These are phyloP conservation scores for Hypomecis punctinalis DNA, from an alignment of 2,888 invertebrate species.

Conservation along the genomic window DNA sequence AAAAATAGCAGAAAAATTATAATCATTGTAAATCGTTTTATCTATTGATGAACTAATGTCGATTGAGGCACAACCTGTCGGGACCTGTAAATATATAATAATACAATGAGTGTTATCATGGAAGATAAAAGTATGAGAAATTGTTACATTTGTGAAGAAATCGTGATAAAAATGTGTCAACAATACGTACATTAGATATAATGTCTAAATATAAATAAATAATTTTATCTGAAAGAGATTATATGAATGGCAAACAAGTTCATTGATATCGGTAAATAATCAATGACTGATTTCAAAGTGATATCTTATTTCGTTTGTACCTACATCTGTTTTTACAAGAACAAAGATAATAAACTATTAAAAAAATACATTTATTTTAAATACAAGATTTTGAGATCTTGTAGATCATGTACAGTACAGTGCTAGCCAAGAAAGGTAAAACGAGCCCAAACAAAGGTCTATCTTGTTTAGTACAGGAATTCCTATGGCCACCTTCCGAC, in stretches of 20 bases:
- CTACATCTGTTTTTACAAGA: no score
- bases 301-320: no score
- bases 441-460: no score
- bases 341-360: no score
- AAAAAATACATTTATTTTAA: no score
- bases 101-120: background rate
- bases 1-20: conserved; percentile 41
- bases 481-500: no score
- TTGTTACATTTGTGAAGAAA: background rate
- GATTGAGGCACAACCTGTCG: background rate
- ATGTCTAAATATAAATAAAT: conserved; percentile 5
- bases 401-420: no score
- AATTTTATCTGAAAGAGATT: background rate
- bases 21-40: conserved; percentile 28
- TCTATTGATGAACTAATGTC: no score
- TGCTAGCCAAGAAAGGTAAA: no score
- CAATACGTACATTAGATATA: background rate
- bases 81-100: conserved; percentile 3
- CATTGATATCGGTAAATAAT: background rate
- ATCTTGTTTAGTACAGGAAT: no score
- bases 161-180: background rate
- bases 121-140: background rate
- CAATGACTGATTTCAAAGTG: background rate
- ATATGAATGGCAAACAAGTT: background rate
- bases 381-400: no score